phyloP scores from a whole-genome alignment of 2,797 vertebrate genomes.

The Phoxinus dragarum region DNA sequence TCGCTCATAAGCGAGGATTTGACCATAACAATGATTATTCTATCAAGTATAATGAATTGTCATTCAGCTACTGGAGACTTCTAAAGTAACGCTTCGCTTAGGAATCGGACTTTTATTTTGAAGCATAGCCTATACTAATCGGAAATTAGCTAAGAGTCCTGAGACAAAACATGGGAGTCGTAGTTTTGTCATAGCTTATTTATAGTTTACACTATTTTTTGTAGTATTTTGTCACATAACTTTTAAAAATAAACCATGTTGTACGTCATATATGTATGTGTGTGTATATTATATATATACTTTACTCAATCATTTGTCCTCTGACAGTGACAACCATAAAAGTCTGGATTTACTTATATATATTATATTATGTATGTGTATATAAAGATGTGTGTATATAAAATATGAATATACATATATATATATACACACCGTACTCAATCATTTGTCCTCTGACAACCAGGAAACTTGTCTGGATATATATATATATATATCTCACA shows the following conservation, averaged over 20 bases:
- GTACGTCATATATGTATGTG: background rate
- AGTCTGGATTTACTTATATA: background rate
- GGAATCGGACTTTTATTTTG: conserved; percentile 11
- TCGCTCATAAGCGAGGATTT: background rate
- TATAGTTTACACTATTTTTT: background rate
- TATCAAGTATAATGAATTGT: background rate
- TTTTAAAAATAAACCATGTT: background rate
- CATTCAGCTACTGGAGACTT: too few relatives aligned
- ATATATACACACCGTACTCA: too few relatives aligned
- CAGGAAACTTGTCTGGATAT: too few relatives aligned
- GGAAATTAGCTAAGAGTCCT: background rate
- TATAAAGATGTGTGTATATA: too few relatives aligned
- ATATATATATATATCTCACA: too few relatives aligned
- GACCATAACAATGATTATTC: background rate
- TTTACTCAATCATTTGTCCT: background rate
- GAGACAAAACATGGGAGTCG: background rate
- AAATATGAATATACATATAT: too few relatives aligned
- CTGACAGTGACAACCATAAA: background rate
- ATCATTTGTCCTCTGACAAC: too few relatives aligned
- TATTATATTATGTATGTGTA: too few relatives aligned
- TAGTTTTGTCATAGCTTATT: background rate
- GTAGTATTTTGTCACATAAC: background rate
- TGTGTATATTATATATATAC: background rate
- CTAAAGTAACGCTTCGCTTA: background rate
- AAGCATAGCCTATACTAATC: fast-evolving